Base-by-base conservation (phyloP, 1,140 invertebrate genomes). In the Drosophila melanogaster region DNA sequence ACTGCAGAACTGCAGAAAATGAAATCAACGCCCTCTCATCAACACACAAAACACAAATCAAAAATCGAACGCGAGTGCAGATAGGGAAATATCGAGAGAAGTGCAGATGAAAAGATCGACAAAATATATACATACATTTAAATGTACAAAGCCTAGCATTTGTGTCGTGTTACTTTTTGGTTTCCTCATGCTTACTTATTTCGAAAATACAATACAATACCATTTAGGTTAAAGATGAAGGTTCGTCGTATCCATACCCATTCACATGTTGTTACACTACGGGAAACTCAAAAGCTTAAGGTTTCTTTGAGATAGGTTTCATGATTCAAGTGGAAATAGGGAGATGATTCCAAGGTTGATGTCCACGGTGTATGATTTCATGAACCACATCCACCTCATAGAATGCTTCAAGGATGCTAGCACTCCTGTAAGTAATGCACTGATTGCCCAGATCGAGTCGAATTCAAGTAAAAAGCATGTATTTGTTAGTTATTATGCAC, bases 401-500 rank as follows among this genome's bases (percentile, higher is more conserved):
- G 30, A 30, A 30, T 22, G 19, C 19, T 22, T 22, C 26, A 30
- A 30, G 26, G 26, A 30, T 22, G 19, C 30, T 30, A 30, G 7
- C 8, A 30, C 30, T 30, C 26, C 26, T 30, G 41, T 44, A 44
- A 44, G 41, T 44, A 44, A 17, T 41, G 8, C n/a, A 15, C 6
- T 15, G 8, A 12, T 44, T 22, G 10, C 0, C 7, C 8, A 30
- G 30, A 30, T 19, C 15, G 11, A 44, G 2, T 19, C 15, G 11
- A 44, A 0, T 44, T 17, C 8, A 19, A 44, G 10, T 44, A 3
- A 33, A 33, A 53, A 47, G 40, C 10, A 4, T 35, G 30, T 58
- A 14, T 14, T 89, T 87, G 79, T 87, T 87, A 84, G 77, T 89
- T 89, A 80, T 89, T 89, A 89, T 89, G 84, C 84, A 89, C 84